A percentile compares a stretch with the other conserved stretches of the same genome.
Conservation (phyloP, 2,797 vertebrate genomes). For the Alcedo quadribrachys region DNA sequence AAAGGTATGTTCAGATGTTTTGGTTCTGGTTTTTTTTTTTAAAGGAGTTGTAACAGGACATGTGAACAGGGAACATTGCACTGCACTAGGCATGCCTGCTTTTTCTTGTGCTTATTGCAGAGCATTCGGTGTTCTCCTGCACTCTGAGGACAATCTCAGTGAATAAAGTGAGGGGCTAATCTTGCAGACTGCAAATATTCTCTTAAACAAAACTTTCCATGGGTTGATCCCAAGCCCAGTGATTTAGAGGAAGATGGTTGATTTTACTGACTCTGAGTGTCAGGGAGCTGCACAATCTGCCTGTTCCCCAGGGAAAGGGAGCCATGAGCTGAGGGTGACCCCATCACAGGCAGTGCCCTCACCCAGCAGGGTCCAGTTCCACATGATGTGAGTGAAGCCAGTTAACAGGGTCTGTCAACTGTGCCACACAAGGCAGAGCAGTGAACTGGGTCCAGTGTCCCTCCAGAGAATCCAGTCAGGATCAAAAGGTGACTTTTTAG, state of each 20-base stretch:
- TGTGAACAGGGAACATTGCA: background rate
- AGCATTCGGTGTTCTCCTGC: background rate
- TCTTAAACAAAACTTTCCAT: background rate
- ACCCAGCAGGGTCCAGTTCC: background rate
- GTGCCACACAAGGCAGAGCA: background rate
- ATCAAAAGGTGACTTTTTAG: background rate
- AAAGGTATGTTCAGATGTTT: background rate
- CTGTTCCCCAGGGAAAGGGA: background rate
- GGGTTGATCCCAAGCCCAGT: background rate
- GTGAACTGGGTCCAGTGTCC: background rate
- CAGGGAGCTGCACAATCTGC: background rate
- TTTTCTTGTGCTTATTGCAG: background rate
- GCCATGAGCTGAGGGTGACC: background rate
- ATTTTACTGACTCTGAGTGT: background rate
- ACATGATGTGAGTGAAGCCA: accelerated
- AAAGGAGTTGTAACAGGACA: background rate
- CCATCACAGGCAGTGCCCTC: background rate
- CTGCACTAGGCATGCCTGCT: background rate
- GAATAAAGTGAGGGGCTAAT: background rate
- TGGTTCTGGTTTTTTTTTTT: background rate
- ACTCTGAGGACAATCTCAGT: background rate
- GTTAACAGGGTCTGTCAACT: background rate
- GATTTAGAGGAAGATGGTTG: background rate
- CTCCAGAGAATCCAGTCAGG: background rate
- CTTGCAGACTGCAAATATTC: background rate